Conservation (phyloP, 2,888 invertebrate genomes). For the Phlogophora meticulosa region DNA sequence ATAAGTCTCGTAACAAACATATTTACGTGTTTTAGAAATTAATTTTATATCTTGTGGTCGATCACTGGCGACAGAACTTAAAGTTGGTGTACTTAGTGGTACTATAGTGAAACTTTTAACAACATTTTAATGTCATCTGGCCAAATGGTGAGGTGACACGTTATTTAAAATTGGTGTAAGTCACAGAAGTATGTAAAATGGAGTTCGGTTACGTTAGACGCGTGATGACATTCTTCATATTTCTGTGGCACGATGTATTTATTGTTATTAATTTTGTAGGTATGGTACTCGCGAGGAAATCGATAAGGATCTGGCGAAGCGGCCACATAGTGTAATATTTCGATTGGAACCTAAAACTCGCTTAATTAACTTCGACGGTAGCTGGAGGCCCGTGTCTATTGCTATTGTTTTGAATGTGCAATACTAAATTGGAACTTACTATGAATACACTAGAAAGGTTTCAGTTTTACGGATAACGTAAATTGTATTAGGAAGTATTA, state of each 20-base stretch:
- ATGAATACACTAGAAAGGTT: conserved; percentile 77
- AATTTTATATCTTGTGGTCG: conserved; percentile 68
- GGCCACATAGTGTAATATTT: conserved; percentile 68
- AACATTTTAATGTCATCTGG: conserved; percentile 54
- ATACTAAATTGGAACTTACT: conserved; percentile 65
- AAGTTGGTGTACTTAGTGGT: conserved; percentile 63
- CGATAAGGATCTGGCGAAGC: conserved; percentile 56
- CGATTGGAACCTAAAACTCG: conserved; percentile 70
- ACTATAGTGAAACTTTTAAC: conserved; percentile 61
- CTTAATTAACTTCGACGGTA: conserved; percentile 67
- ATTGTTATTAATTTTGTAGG: conserved; percentile 65
- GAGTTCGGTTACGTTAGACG: conserved; percentile 26
- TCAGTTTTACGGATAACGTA: conserved; percentile 74
- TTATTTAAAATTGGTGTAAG: conserved; percentile 61
- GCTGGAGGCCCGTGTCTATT: conserved; percentile 61
- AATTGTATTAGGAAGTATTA: conserved; percentile 74
- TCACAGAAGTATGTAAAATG: conserved; percentile 51
- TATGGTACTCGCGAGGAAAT: conserved; percentile 64
- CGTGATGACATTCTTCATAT: conserved; percentile 39
- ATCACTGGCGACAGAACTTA: conserved; percentile 60
- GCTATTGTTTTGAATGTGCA: conserved; percentile 64
- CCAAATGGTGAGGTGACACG: conserved; percentile 50
- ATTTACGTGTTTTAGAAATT: conserved; percentile 67
- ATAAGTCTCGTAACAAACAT: conserved; percentile 63
- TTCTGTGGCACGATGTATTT: conserved; percentile 45